phyloP scores from a whole-genome alignment of 2,888 invertebrate genomes.

The Ormyrus nitidulus region DNA sequence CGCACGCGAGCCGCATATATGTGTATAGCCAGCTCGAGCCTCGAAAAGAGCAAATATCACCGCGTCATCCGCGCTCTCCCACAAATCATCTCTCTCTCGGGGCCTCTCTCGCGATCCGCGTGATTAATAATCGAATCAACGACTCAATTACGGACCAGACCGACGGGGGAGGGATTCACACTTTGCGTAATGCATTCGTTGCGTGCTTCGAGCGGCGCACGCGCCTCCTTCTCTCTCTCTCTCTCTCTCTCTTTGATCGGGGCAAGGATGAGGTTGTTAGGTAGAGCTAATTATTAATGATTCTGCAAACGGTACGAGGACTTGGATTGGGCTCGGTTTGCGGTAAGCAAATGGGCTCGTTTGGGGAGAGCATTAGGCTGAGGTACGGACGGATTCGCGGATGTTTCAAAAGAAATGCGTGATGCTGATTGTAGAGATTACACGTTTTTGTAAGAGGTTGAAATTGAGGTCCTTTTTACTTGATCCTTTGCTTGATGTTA shows the following conservation, averaged over 20 bases:
- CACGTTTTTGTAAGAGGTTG: too few species aligned
- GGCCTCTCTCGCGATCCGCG: neutral
- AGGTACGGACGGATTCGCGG: too few species aligned
- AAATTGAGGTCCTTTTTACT: too few species aligned
- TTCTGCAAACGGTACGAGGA: neutral
- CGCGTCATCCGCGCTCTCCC: neutral
- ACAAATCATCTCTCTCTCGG: slow-evolving; percentile 4
- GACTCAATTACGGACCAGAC: slow-evolving; percentile 35
- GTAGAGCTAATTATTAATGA: slow-evolving; percentile 44
- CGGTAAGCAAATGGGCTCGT: slow-evolving; percentile 39
- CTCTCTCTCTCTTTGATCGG: slow-evolving; percentile 14
- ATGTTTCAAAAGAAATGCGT: too few species aligned
- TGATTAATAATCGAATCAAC: slow-evolving; percentile 51
- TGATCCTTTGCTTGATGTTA: too few species aligned
- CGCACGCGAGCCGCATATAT: neutral
- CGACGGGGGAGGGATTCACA: neutral
- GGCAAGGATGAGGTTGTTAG: slow-evolving; percentile 29
- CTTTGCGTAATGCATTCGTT: slow-evolving; percentile 29
- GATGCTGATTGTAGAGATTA: too few species aligned
- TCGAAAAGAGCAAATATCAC: neutral
- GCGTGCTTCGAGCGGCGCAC: neutral
- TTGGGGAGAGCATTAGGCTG: slow-evolving; percentile 19
- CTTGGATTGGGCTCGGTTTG: slow-evolving; percentile 21
- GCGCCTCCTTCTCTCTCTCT: neutral
- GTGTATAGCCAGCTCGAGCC: neutral